Evolutionary conservation across 2,888 invertebrate genomes (phyloP), one percentile per base, ranked within the genome.

Genomic region (Kuschelorhynchus macadamiae): DNA sequence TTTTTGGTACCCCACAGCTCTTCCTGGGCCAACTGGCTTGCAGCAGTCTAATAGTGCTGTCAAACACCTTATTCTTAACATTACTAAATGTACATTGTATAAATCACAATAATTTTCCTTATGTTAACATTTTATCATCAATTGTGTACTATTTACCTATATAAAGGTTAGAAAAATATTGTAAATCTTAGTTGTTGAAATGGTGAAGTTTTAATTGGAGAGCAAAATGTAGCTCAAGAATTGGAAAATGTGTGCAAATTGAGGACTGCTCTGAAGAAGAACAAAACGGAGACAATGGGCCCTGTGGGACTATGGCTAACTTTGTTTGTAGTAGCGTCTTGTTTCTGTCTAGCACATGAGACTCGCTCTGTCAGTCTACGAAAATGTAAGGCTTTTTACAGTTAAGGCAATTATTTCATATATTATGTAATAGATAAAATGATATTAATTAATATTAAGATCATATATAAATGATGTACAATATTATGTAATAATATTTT

Each of bases 1-100:
- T 83, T 83, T 83, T 83, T 81, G 80, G 81, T 82, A 82, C 81
- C 81, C 83, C 79, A 83, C 83, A 83, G 83, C 82, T 82, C 82
- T 77, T 81, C 78, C 66, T 72, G 72, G 77, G 80, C 78, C 80
- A 49, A 63, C 50, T 44, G 69, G 50, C 30, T 67, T 62, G 57
- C 68, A 41, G 59, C 63, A 78, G 80, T 77, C 52, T 61, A 49
- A 46, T 60, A 56, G 56, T 56, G 64, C 39, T 50, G 44, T 55
- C 33, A 46, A 21, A 18, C 39, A 18, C 52, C 17, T 16, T 55
- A 39, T 55, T 41, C 12, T 36, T 36, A 36, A 8, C 11, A 11
- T 36, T 36, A 36, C 18, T 41, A 55, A 14, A 33, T 3, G 30
- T 33, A 30, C 16, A 32, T 55, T 41, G 21, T 55, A 36, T 52